These are phyloP conservation scores for Caloenas nicobarica DNA, from an alignment of 2,113 vertebrate genomes.

Conservation along the genomic window DNA sequence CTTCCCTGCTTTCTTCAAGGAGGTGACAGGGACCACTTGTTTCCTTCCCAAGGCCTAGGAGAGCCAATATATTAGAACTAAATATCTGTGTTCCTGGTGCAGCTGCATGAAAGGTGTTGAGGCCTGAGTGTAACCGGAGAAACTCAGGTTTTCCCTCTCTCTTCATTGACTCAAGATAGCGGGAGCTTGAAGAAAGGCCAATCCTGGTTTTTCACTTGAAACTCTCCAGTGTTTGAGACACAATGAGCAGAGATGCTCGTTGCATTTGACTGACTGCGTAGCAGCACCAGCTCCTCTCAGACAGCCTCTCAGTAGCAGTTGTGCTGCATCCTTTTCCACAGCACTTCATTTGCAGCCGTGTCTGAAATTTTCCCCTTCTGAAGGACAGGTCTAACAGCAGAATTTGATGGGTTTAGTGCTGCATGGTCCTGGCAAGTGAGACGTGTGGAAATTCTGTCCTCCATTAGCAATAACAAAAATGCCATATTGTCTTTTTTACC, in stretches of 20 bases:
- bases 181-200: not conserved
- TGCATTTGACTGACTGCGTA: not conserved
- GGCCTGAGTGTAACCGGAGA: not conserved
- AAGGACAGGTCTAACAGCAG: not conserved
- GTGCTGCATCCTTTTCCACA: not conserved
- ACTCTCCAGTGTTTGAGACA: not conserved
- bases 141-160: not conserved
- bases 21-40: not conserved
- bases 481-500: not conserved
- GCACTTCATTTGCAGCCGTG: not conserved
- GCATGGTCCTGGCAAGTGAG: not conserved
- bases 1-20: not conserved
- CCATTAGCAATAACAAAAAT: not conserved
- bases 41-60: not conserved
- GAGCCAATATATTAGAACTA: fast-evolving
- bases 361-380: not conserved
- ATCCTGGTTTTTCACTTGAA: not conserved
- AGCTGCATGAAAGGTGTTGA: not conserved
- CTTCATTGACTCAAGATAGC: not conserved
- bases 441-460: not conserved
- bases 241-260: not conserved
- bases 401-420: not conserved
- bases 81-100: not conserved
- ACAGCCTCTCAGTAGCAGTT: not conserved
- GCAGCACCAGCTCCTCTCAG: not conserved